phyloP scores from a whole-genome alignment of 2,797 vertebrate species.

The Halcyon chelicuti region DNA sequence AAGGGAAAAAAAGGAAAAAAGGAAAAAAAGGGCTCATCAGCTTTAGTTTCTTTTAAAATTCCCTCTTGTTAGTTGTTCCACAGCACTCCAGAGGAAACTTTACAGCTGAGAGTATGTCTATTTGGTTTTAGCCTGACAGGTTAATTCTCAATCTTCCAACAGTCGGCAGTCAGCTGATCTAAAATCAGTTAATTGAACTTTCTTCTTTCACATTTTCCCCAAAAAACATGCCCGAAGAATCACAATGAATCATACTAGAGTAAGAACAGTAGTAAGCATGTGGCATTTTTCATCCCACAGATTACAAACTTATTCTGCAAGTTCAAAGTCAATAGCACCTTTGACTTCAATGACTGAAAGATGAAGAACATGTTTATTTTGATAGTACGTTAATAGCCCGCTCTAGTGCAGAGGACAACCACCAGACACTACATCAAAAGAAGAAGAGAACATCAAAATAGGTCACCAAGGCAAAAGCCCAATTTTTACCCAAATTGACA shows the following conservation, averaged over 20 bases:
- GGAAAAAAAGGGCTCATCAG: not conserved
- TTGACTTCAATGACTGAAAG: not conserved
- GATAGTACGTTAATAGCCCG: not conserved
- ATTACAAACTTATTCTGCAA: not conserved
- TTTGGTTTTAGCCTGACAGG: not conserved
- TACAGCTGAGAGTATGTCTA: not conserved
- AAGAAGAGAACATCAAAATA: not conserved
- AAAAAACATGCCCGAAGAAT: not conserved
- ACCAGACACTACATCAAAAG: not conserved
- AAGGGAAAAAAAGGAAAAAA: fast-evolving
- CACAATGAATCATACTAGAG: not conserved
- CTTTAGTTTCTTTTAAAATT: not conserved
- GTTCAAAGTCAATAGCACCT: not conserved
- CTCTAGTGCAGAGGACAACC: not conserved
- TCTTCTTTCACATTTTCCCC: not conserved
- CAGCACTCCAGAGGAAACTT: not conserved
- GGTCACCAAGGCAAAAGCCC: not conserved
- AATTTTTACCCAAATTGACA: not conserved
- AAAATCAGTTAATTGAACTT: not conserved
- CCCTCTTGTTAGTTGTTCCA: not conserved
- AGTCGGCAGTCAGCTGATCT: not conserved
- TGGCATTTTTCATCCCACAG: not conserved
- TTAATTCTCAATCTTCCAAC: not conserved
- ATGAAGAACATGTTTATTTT: not conserved
- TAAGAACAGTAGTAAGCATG: not conserved